Base-by-base conservation (phyloP, 2,888 invertebrate species). In the Eremobia ochroleuca region DNA sequence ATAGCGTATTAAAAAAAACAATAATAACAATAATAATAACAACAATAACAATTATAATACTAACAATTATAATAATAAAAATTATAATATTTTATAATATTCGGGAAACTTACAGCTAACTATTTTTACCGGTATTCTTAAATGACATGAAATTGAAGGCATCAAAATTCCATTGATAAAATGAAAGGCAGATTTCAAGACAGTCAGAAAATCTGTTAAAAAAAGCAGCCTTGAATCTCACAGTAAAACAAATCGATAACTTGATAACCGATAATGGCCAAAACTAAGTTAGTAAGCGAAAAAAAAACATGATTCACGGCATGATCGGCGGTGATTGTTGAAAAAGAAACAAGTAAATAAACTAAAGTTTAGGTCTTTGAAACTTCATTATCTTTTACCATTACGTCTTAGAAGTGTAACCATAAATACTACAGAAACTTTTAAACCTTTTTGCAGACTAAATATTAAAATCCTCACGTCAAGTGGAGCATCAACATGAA, bases 401-500 rank as follows among this genome's bases (percentile, higher is more conserved):
- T n/a, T 64, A 37, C 4, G 2, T 37, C 18, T 9, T 37, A 0
- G 2, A 59, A 68, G 34, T 34, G 52, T 13, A 18, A 52, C 4
- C 5, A 55, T n/a, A 65, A 66, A 49, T 49, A 46, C 13, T 40
- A 34, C n/a, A 55, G 1, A 66, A 46, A 52, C 8, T 28, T 34
- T 18, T 13, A 6, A 59, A 34, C 34, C 6, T 40, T 59, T 73
- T 73, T 58, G 13, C 55, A 65, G 37, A 58, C 31, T 62, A 69
- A 76, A 76, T 59, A 76, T 78, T 59, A 13, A 73, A 43, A 61
- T n/a, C 21, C 31, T 34, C n/a, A 25, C 31, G 46, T 67, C 72
- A 71, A 79, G 70, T 69, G 43, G 43, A 69, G 66, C 55, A 73
- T 83, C 49, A 74, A 78, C 64, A 73, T 73, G 65, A 46, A 85